Evolutionary conservation across 2,888 invertebrate genomes (phyloP), one percentile per base, ranked within the genome.

Genomic region (Petrolisthes cinctipes): DNA sequence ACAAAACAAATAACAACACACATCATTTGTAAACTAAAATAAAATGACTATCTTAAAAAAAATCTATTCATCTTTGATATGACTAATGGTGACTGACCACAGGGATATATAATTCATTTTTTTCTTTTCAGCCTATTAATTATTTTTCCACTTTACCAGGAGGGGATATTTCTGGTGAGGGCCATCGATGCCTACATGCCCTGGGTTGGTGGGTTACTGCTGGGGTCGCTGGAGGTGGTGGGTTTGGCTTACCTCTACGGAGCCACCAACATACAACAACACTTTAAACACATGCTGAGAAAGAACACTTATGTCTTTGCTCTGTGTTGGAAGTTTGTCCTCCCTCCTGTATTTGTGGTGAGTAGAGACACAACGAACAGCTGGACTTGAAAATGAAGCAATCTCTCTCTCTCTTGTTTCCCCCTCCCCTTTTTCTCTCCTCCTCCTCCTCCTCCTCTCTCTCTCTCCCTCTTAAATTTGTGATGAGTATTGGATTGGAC

Each of bases 181-280:
- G 76, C 84, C 11, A 68, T 87, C 66, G 89, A 89, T 68, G 85
- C 79, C 4, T 89, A 89, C 82, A n/a, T 86, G n/a, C 89, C 87
- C 0, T 86, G 89, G 87, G 17, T 87, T 17, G 54, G 82, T 54
- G 87, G 82, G 5, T 6, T 82, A 23, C n/a, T 83, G 17, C 78
- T 89, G 23, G 87, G 86, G 4, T 9, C 75, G 51, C 23, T 87
- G 66, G 89, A 89, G 79, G 83, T 85, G 57, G n/a, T 23, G 4
- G 89, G 86, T 0, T 78, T 89, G 14, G 83, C 68, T 11, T 87
- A 87, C 68, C 11, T 85, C 54, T 89, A 87, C 81, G 89, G 89
- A 5, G 68, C 76, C 5, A n/a, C 56, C 57, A 85, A 79, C 56
- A 85, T 89, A n/a, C 14, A 71, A 4, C 82, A 80, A 20, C 87